Percentiles rank a stretch among this genome's conserved stretches.
These are phyloP conservation scores for Epiblema foenella DNA, from an alignment of 2,888 invertebrate species.

Conservation along the genomic window DNA sequence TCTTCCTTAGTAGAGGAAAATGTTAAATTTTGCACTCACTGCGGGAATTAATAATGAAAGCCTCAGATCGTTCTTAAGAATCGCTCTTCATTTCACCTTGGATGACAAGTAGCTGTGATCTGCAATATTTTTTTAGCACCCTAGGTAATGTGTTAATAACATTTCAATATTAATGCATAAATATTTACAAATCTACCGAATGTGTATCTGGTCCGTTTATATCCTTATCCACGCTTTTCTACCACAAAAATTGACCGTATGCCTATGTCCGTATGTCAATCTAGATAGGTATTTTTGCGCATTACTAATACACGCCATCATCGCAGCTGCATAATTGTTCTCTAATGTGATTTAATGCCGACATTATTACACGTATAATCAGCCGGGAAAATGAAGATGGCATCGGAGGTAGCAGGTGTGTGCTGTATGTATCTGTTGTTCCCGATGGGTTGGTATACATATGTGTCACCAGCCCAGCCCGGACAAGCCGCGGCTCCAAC, in stretches of 20 bases:
- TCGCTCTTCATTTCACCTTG: not conserved
- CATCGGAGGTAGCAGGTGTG: conserved; percentile 15
- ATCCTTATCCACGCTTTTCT: not conserved
- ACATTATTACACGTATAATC: conserved; percentile 32
- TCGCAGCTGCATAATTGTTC: conserved; percentile 14
- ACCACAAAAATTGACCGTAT: not conserved
- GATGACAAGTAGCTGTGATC: not conserved
- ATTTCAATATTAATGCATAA: not conserved
- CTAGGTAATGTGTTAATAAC: not conserved
- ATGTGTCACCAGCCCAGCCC: conserved; percentile 54
- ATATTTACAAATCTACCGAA: not conserved
- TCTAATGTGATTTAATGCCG: conserved; percentile 27
- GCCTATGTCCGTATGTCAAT: not conserved
- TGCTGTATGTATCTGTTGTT: conserved; percentile 28
- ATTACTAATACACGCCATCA: not conserved
- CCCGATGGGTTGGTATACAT: conserved; percentile 36
- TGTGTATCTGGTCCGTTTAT: not conserved
- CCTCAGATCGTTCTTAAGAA: no score
- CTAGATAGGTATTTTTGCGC: not conserved
- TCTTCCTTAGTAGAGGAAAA: not conserved
- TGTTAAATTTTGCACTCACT: not conserved
- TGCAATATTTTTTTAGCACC: no score
- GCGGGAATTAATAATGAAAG: no score
- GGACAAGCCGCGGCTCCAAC: conserved; percentile 71
- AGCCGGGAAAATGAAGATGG: conserved; percentile 18